Base-by-base conservation (phyloP, 2,888 invertebrate genomes). In the Willowsia nigromaculata region DNA sequence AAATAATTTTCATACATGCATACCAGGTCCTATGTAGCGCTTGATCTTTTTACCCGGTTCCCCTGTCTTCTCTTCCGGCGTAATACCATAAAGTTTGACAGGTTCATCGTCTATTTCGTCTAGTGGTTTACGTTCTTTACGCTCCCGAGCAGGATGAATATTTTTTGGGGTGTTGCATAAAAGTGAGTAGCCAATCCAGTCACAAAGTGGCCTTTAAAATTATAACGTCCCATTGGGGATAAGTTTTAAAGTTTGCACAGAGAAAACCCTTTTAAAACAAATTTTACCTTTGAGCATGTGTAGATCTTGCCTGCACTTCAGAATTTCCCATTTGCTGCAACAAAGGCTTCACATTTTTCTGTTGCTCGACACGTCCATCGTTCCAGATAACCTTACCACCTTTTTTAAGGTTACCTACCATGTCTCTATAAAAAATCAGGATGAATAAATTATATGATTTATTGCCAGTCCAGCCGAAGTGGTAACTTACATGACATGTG, bases 251-350 rank as follows among this genome's bases (percentile, higher is more conserved):
- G 43, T 43, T 9, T 11, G 22, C 68, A 71, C 5, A 43, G 43
- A 71, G 2, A 43, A 65, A n/a, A n/a, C n/a, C n/a, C n/a, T n/a
- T n/a, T n/a, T n/a, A n/a, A n/a, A n/a, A n/a, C n/a, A n/a, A n/a
- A n/a, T n/a, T n/a, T n/a, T 76, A 82, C 82, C 88, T 56, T 30
- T 37, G n/a, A 13, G 81, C 37, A 0, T 76, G 40, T 11, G 40
- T 0, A n/a, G 88, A 25, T 50, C 88, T 71, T 13, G 74, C 74
- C 59, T 88, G 88, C 15, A 82, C 74, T 62, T 88, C 82, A 7
- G 7, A 11, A 37, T 88, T 82, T 5, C 88, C 88, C 18, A 88
- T 53, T 27, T 33, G 62, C 2, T 33, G 2, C 30, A 88, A 25
- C 1, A 82, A 27, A 0, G n/a, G n/a, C 13, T 50, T 53, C 0